Base-by-base conservation (phyloP, 2,888 invertebrate species). In the Eupithecia tripunctaria region DNA sequence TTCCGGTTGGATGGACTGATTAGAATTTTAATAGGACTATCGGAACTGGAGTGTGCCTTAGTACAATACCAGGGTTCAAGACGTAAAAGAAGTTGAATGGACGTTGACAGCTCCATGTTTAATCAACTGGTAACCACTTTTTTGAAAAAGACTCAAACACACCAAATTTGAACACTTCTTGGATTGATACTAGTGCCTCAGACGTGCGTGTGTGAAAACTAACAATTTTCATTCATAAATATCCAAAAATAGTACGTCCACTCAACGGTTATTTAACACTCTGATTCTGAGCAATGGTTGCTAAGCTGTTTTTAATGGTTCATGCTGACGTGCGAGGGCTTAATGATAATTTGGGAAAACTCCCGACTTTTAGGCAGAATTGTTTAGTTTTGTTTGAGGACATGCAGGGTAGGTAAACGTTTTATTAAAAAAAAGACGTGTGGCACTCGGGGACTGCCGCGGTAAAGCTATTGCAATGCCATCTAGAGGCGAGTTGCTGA, bases 291-390 rank as follows among this genome's bases (percentile, higher is more conserved):
- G 21, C 21, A 70, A 70, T 60, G 67, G 59, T 60, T 60, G 36
- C 70, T 74, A 71, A 74, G 70, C 68, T 56, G 27, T 74, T 74
- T 68, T 74, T 74, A 74, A 74, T 74, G 70, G 67, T 59, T 60
- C 32, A 36, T 64, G 56, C 59, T 47, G 67, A 64, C 43, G 67
- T 73, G 70, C 68, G 32, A 15, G 60, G 32, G 47, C 65, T 66
- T 67, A 27, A 47, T 67, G 65, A 25, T 70, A 71, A 47, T 74
- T 64, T 47, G 32, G 25, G 41, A 15, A 51, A 47, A 38, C 12
- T 47, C 36, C 38, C 25, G 63, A 47, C 63, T 63, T 68, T 69
- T 69, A 47, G 62, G 25, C 7, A 68, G 32, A 62, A 29, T 12
- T 51, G 51, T 51, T 51, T 51, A n/a, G 8, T 51, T 51, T 51